Evolutionary conservation across 23 tunicate genomes (phyloP), one percentile per base, ranked within the genome.

Genomic region (Halocynthia roretzi): DNA sequence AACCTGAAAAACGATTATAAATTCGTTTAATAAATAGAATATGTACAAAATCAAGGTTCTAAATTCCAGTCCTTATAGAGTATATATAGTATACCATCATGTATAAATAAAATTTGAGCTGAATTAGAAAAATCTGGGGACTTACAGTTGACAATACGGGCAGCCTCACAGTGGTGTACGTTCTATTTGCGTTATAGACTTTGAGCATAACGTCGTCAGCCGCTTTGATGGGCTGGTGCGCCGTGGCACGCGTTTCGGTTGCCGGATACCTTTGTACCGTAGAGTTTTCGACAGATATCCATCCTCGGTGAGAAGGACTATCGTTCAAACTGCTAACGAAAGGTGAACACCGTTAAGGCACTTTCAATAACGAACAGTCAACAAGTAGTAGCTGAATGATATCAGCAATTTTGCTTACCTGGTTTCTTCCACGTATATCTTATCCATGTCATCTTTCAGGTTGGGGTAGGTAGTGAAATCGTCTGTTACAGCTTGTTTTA

Each of bases 91-190:
- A 31, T 31, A 31, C 44, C 44, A 31, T 31, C 4, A 31, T 31
- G 44, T 31, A 31, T 31, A 31, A 31, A 31, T 31, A 31, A 31
- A 31, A 31, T 31, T 31, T 31, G 44, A 31, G 44, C 44, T 31
- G 4, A 31, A 31, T 31, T 31, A 4, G 44, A 1, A 31, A 4
- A 31, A 31, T 0, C 44, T 31, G 4, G 1, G 44, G 44, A 31
- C 96, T 84, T 58, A 89, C 96, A 52, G 74, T 83, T 51, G 88
- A 75, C 12, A 75, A 60, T 7, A 89, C 71, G 6, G 96, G 82
- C 6, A 89, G 52, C 64, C 71, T 84, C 44, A 89, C 85, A 66
- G 96, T 89, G 76, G 96, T 83, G 83, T 89, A 89, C 5, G 83
- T 76, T 20, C 76, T 80, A 15, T 80, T 62, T n/a, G 62, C 60